A percentile compares a stretch with the other conserved stretches of the same genome.
These are phyloP conservation scores for Zaprionus nigranus DNA, from an alignment of 1,140 invertebrate species.

Conservation along the genomic window DNA sequence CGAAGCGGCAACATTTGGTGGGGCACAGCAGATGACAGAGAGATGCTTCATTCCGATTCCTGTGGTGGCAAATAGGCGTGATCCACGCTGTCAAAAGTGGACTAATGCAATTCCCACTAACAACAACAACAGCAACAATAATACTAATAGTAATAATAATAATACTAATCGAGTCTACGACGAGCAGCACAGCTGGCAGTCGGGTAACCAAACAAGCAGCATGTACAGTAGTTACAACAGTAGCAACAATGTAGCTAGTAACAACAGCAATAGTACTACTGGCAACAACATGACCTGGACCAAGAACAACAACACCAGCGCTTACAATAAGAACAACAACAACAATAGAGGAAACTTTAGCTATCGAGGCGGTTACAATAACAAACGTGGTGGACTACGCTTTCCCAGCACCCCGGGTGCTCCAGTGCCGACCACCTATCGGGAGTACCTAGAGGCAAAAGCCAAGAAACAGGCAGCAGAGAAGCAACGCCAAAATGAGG, in stretches of 20 bases:
- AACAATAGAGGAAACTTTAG: neutral
- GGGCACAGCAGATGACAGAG: too few relatives aligned
- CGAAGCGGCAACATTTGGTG: neutral
- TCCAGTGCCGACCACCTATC: conserved; percentile 47
- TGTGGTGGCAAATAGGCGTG: neutral
- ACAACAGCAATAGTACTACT: neutral
- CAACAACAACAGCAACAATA: neutral
- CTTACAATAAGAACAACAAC: neutral
- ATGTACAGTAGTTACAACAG: conserved; percentile 10
- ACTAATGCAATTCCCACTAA: neutral
- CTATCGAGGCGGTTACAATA: neutral
- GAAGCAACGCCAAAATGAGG: conserved; percentile 10
- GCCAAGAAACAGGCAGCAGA: conserved; percentile 26
- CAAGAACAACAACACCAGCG: neutral
- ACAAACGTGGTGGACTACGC: neutral
- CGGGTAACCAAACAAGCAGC: neutral
- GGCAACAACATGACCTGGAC: neutral
- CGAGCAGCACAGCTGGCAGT: conserved; percentile 11
- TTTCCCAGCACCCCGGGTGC: neutral
- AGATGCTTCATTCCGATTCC: neutral
- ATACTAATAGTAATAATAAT: neutral
- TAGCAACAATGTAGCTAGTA: neutral
- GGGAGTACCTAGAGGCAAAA: conserved; percentile 61
- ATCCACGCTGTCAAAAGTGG: conserved; percentile 31
- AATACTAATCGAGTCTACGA: conserved; percentile 3